These are phyloP conservation scores for Linyphia triangularis DNA, from an alignment of 2,888 invertebrate species.

Conservation along the genomic window DNA sequence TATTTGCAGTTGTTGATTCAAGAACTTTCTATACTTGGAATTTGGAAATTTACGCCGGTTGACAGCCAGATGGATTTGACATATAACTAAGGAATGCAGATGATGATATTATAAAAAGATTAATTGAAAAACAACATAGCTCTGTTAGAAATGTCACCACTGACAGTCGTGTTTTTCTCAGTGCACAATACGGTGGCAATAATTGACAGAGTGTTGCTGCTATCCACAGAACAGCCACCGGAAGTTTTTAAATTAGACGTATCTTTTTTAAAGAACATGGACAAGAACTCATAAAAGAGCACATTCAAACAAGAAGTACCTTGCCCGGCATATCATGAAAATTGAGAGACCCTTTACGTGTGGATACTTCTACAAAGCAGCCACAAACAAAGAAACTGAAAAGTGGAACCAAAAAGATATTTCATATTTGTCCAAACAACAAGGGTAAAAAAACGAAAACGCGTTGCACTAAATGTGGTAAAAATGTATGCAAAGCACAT, in stretches of 20 bases:
- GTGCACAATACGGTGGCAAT: constrained; percentile 2
- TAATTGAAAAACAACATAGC: constrained; percentile 2
- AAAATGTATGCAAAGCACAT: background rate
- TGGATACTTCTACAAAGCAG: too few species aligned
- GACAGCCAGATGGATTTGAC: constrained; percentile 46
- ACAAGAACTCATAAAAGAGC: background rate
- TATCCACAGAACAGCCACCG: background rate
- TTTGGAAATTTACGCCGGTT: constrained; percentile 50
- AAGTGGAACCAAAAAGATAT: background rate
- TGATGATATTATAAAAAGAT: constrained; percentile 28
- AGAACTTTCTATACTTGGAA: constrained; percentile 47
- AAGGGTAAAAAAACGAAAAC: background rate
- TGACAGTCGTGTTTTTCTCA: constrained; percentile 35
- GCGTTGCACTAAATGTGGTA: background rate
- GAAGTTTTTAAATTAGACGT: background rate
- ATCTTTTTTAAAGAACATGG: background rate
- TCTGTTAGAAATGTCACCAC: constrained; percentile 20
- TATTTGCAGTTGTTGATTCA: constrained; percentile 78
- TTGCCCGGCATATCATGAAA: too few species aligned
- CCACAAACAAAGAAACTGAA: background rate
- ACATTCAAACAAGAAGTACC: background rate
- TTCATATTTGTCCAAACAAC: background rate
- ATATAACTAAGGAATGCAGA: constrained; percentile 11
- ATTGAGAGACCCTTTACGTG: too few species aligned
- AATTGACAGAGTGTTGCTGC: constrained; percentile 1